Evolutionary conservation across 2,888 invertebrate genomes (phyloP).

Genomic region (Poecilus cupreus): DNA sequence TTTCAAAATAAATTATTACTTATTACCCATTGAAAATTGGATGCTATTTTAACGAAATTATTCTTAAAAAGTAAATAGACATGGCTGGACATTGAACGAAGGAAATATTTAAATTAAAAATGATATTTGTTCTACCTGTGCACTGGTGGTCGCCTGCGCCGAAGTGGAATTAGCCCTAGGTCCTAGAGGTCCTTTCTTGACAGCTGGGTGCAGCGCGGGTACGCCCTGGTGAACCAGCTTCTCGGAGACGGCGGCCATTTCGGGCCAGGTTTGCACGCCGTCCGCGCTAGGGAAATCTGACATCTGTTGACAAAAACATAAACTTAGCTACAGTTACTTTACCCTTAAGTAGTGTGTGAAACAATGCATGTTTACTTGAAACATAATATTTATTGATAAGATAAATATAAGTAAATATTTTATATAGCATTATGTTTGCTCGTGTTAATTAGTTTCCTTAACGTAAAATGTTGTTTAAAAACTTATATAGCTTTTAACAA

Average conservation of each 20-base stretch:
- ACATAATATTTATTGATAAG: not conserved
- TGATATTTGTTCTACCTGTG: constrained; percentile 66
- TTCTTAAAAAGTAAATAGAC: too few species aligned
- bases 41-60: too few species aligned
- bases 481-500: too few species aligned
- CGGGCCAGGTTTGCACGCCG: constrained; percentile 44
- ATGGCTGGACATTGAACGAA: too few species aligned
- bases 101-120: too few species aligned
- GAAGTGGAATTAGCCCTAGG: constrained; percentile 62
- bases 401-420: not conserved
- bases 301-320: constrained; percentile 35
- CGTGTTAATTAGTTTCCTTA: not conserved
- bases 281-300: constrained; percentile 50
- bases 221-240: constrained; percentile 30
- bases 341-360: not conserved
- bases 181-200: constrained; percentile 17
- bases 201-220: constrained; percentile 19
- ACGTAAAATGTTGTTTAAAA: not conserved
- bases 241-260: constrained; percentile 41
- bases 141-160: constrained; percentile 68
- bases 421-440: not conserved
- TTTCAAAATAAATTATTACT: not conserved
- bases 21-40: too few species aligned
- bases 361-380: not conserved
- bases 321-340: not conserved